phyloP scores from a whole-genome alignment of 2,888 invertebrate genomes.

The Drosophila mimica region DNA sequence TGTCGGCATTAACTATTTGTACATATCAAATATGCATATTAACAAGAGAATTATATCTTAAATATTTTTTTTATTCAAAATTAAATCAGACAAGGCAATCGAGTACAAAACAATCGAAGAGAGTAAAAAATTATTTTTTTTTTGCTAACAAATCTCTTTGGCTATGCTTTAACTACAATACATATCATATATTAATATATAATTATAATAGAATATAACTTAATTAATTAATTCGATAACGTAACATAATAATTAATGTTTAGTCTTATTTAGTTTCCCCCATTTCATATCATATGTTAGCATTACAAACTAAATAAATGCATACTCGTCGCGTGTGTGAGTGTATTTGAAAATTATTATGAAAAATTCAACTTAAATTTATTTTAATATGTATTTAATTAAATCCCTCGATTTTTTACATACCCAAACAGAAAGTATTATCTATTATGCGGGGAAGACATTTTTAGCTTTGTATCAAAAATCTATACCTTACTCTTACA shows the following conservation, averaged over 20 bases:
- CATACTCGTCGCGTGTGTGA: conserved; percentile 23
- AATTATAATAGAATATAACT: conserved; percentile 32
- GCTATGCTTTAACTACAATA: conserved; percentile 50
- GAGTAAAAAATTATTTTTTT: conserved; percentile 38
- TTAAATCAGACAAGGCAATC: conserved; percentile 48
- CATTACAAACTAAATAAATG: conserved; percentile 55
- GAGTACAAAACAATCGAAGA: conserved; percentile 29
- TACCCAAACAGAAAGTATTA: conserved; percentile 38
- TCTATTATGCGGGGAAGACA: conserved; percentile 57
- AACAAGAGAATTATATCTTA: conserved; percentile 42
- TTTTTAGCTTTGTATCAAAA: conserved; percentile 55
- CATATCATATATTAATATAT: conserved; percentile 20
- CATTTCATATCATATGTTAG: conserved; percentile 42
- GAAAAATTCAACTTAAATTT: conserved; percentile 14
- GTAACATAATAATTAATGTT: conserved; percentile 48
- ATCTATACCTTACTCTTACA: conserved; percentile 16
- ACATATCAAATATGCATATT: conserved; percentile 39
- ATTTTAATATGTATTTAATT: conserved; percentile 3
- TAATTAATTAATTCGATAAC: conserved; percentile 18
- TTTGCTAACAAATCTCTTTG: conserved; percentile 66
- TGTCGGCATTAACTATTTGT: conserved; percentile 52
- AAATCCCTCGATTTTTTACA: conserved; percentile 3
- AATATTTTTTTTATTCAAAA: conserved; percentile 3
- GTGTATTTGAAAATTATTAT: conserved; percentile 27
- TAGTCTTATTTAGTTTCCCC: conserved; percentile 63